These are phyloP conservation scores for Zosterops borbonicus DNA, from an alignment of 2,113 vertebrate species.

Conservation along the genomic window DNA sequence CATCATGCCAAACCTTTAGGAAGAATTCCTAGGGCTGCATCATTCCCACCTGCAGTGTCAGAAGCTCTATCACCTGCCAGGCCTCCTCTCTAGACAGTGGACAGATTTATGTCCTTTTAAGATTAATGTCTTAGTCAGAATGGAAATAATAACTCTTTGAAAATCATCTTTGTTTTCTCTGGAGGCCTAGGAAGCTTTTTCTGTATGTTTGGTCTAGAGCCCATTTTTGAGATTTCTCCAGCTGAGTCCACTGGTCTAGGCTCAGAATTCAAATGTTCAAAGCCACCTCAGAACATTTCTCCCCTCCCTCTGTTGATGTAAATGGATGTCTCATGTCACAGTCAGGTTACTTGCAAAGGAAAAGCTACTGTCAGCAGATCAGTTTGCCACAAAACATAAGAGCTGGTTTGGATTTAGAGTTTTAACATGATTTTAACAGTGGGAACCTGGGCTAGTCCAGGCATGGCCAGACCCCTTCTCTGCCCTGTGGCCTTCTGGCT, in stretches of 20 bases:
- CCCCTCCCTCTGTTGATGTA: neutral
- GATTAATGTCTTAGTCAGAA: neutral
- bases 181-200: neutral
- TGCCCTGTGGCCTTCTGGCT: neutral
- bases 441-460: neutral
- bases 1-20: accelerated
- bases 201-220: neutral
- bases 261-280: neutral
- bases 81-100: neutral
- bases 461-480: neutral
- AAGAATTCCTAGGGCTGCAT: neutral
- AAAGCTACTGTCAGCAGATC: neutral
- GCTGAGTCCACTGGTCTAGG: neutral
- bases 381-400: neutral
- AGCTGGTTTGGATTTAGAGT: neutral
- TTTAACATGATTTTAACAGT: neutral
- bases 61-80: neutral
- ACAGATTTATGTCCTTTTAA: neutral
- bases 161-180: neutral
- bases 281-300: neutral
- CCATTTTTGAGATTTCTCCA: neutral
- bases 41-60: neutral
- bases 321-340: neutral
- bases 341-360: neutral
- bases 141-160: neutral